These are phyloP conservation scores for Anoplophora glabripennis DNA, from an alignment of 1,140 invertebrate species.

Conservation along the genomic window DNA sequence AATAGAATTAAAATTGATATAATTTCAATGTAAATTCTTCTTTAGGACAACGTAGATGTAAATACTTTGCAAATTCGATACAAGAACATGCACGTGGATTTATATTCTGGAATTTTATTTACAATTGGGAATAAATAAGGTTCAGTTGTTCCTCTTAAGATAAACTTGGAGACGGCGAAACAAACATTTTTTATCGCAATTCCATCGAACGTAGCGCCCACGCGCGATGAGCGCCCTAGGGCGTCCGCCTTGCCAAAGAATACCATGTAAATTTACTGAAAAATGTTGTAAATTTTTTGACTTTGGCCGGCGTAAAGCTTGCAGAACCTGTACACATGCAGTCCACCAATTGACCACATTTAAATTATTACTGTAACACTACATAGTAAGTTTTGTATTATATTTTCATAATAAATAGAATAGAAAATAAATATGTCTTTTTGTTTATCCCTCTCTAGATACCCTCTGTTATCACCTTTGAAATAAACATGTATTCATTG, in stretches of 20 bases:
- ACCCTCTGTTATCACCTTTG: too few species aligned
- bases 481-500: too few species aligned
- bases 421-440: too few species aligned
- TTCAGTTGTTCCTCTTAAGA: neutral
- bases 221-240: constrained; percentile 24
- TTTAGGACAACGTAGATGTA: neutral
- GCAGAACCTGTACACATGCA: constrained; percentile 46
- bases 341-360: constrained; percentile 50
- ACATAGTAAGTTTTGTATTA: constrained; percentile 67
- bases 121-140: neutral
- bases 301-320: constrained; percentile 36
- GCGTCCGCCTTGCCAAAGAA: constrained; percentile 32
- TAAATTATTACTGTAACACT: constrained; percentile 57
- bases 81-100: neutral
- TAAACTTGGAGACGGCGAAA: too few species aligned
- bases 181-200: constrained; percentile 20
- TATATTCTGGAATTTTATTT: neutral
- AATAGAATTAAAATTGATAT: constrained; percentile 6
- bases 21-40: neutral
- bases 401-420: constrained; percentile 68
- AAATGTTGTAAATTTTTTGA: constrained; percentile 8
- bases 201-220: constrained; percentile 30
- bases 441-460: too few species aligned
- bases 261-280: constrained; percentile 6
- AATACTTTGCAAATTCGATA: neutral